Percentiles rank a stretch among this genome's conserved stretches.
Conservation (phyloP, 2,888 invertebrate species). For the Drosophila pseudotalamancana region DNA sequence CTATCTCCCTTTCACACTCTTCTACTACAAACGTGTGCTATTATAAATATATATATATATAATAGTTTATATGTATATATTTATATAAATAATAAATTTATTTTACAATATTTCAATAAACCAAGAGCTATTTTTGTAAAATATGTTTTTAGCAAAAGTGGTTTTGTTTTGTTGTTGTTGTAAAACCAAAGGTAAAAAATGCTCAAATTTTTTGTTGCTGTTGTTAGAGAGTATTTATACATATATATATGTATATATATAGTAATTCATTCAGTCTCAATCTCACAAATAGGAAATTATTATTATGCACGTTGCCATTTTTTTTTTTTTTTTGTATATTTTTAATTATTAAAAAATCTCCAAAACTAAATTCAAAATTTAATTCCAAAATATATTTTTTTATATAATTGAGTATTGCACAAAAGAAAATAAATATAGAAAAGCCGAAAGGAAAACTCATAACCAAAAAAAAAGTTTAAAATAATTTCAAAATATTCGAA, state of each 20-base stretch:
- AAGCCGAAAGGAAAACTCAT: constrained; percentile 35
- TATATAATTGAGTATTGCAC: constrained; percentile 11
- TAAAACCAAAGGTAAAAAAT: constrained; percentile 55
- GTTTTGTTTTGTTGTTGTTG: constrained; percentile 26
- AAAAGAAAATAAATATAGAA: not conserved
- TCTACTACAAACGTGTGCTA: constrained; percentile 61
- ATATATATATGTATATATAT: constrained; percentile 26
- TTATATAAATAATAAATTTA: constrained; percentile 30
- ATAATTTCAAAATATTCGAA: constrained; percentile 20
- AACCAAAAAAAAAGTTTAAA: constrained; percentile 47
- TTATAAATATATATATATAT: constrained; percentile 49
- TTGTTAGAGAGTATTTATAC: constrained; percentile 40
- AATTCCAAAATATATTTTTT: too few species aligned
- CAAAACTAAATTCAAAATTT: not conserved
- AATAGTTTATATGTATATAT: constrained; percentile 46
- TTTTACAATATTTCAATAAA: constrained; percentile 61
- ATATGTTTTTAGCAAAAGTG: constrained; percentile 41
- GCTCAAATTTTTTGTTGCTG: constrained; percentile 5
- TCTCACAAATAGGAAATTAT: constrained; percentile 79
- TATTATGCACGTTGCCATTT: constrained; percentile 52
- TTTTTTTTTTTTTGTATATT: constrained; percentile 13
- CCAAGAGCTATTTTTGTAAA: constrained; percentile 26
- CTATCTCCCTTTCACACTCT: not conserved
- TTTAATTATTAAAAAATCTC: constrained; percentile 1
- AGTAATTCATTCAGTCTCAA: constrained; percentile 72